Evolutionary conservation across 2,797 vertebrate species (phyloP), one percentile per base, ranked within the genome.

Genomic region (Tarsius wallacei): DNA sequence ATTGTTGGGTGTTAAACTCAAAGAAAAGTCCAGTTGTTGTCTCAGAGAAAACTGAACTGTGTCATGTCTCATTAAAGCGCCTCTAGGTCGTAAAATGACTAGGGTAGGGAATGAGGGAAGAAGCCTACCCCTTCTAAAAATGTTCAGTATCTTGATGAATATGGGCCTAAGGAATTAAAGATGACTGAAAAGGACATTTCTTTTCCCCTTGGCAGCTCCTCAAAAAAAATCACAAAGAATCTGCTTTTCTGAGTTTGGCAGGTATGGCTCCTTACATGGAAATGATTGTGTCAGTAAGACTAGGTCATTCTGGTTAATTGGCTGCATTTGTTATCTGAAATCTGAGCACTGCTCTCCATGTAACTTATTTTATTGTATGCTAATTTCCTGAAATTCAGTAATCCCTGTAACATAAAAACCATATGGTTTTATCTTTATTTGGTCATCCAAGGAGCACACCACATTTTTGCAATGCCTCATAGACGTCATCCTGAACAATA

Each of bases 161-260:
- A 66, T 5, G 28, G 3, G 71, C 33, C 89, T 42, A 87, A 97
- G 57, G 82, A 97, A 87, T 91, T 84, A 87, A 77, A 82, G 36
- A 95, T 16, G 31, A 22, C 10, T 76, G 91, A 98, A 93, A 97
- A 97, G 88, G 77, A 70, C 82, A 81, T 98, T 98, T 98, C 90
- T 84, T 98, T 97, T 96, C 55, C 86, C 90, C 61, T 87, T 97
- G 95, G 96, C 97, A 98, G 93, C 94, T 97, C 33, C 49, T 97
- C 95, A 22, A 59, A 93, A 93, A 97, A 95, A 96, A 85, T 42
- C 66, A 97, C 87, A 95, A 97, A 98, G 93, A 15, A 92, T 91
- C 95, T 95, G 1, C 94, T 88, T 83, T 97, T 51, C 93, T 76
- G 68, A 88, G n/a, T 91, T 95, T 97, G 97, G 81, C 98, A 98